phyloP scores from a whole-genome alignment of 64 coral and sea anemone genomes.

The Hydrozoanthus tunicans region DNA sequence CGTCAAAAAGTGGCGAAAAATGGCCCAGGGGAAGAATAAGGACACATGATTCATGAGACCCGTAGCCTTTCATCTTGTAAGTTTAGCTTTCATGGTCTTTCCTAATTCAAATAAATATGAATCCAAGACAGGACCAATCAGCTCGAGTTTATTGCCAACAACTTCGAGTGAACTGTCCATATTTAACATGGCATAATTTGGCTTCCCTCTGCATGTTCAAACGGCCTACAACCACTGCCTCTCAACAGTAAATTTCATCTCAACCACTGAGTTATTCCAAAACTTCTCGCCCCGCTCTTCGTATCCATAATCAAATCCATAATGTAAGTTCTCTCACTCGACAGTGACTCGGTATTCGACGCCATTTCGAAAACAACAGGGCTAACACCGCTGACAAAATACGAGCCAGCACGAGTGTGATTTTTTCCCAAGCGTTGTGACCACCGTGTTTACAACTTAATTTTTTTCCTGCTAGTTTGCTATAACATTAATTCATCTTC shows the following conservation, averaged over 20 bases:
- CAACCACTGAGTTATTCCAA: background rate
- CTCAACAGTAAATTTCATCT: slow-evolving; percentile 1
- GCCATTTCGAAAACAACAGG: background rate
- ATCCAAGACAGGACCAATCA: background rate
- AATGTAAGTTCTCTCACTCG: background rate
- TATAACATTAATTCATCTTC: no score
- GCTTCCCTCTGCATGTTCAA: background rate
- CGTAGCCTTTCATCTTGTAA: slow-evolving; percentile 50
- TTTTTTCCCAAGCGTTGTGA: background rate
- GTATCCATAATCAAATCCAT: background rate
- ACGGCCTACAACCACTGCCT: background rate
- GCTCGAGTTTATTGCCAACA: background rate
- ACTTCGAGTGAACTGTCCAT: background rate
- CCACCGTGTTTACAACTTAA: background rate
- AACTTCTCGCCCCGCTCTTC: background rate
- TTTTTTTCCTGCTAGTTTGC: no score
- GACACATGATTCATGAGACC: slow-evolving; percentile 32
- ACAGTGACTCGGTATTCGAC: background rate
- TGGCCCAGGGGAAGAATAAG: slow-evolving; percentile 53
- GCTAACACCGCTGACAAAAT: background rate
- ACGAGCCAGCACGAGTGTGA: background rate
- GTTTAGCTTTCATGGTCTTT: slow-evolving; percentile 24
- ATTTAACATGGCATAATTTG: background rate
- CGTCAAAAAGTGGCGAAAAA: slow-evolving; percentile 50
- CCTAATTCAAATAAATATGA: slow-evolving; percentile 46